Conservation (phyloP, 2,888 invertebrate genomes). For the Trichacis sp. region DNA sequence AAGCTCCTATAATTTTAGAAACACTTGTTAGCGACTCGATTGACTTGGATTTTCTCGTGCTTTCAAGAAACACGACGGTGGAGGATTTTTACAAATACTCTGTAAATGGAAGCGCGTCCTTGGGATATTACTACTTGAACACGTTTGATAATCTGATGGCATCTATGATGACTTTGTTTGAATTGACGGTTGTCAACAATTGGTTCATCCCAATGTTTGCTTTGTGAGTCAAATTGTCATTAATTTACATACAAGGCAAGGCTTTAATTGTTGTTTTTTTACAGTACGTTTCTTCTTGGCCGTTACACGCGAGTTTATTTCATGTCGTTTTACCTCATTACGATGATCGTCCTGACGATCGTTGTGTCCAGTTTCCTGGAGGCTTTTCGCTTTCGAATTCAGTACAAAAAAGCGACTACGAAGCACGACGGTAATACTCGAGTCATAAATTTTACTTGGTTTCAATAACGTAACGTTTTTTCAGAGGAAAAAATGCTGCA, state of each 20-base stretch:
- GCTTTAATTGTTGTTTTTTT: too few relatives aligned
- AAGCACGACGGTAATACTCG: slow-evolving; percentile 79
- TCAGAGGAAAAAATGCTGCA: slow-evolving; percentile 82
- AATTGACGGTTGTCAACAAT: slow-evolving; percentile 91
- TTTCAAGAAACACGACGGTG: slow-evolving; percentile 83
- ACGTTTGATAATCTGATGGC: slow-evolving; percentile 84
- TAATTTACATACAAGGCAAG: too few relatives aligned
- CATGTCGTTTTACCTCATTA: slow-evolving; percentile 89
- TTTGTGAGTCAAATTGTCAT: not conserved
- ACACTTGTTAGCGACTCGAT: too few relatives aligned
- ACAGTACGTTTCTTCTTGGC: slow-evolving; percentile 75
- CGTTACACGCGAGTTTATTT: slow-evolving; percentile 86
- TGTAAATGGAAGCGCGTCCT: slow-evolving; percentile 75
- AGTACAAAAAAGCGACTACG: slow-evolving; percentile 85
- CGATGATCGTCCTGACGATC: slow-evolving; percentile 91
- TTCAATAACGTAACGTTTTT: too few relatives aligned
- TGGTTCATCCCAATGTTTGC: slow-evolving; percentile 95
- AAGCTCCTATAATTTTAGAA: too few relatives aligned
- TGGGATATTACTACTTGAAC: slow-evolving; percentile 90
- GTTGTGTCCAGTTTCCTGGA: slow-evolving; percentile 91
- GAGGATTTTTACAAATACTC: slow-evolving; percentile 85
- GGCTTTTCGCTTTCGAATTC: slow-evolving; percentile 88
- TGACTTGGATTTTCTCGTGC: too few relatives aligned
- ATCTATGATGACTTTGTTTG: slow-evolving; percentile 87
- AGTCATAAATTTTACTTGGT: too few relatives aligned